These are phyloP conservation scores for Frankliniella intonsa DNA, from an alignment of 2,888 invertebrate species.

Conservation along the genomic window DNA sequence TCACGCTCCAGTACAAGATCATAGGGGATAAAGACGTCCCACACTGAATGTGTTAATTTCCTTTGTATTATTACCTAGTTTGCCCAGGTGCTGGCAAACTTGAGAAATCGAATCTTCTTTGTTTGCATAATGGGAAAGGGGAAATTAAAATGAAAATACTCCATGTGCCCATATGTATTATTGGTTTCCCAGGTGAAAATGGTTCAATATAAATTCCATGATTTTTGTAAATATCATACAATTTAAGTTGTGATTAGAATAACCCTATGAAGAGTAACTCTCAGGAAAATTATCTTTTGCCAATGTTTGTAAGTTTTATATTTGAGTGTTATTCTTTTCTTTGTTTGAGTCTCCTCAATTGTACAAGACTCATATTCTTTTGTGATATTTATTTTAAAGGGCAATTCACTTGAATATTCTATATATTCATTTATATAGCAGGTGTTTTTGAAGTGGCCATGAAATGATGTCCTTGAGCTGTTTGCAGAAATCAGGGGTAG, in stretches of 20 bases:
- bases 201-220: neutral
- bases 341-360: neutral
- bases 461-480: neutral
- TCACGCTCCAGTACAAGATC: too few species aligned
- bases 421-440: neutral
- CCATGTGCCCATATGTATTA: neutral
- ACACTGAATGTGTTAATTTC: neutral
- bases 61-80: neutral
- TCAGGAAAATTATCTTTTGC: neutral
- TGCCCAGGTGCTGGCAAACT: neutral
- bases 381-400: conserved; percentile 25
- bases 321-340: conserved; percentile 14
- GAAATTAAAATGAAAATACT: neutral
- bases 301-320: conserved; percentile 13
- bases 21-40: neutral
- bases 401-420: neutral
- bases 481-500: neutral
- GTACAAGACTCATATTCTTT: neutral
- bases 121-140: neutral
- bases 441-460: neutral
- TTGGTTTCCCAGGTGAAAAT: neutral
- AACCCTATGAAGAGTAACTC: neutral
- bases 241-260: neutral
- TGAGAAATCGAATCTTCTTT: neutral
- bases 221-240: neutral